Percentiles rank a stretch among this genome's conserved stretches.
Conservation (phyloP, 2,797 vertebrate genomes). For the Tenualosa thibaudeaui region DNA sequence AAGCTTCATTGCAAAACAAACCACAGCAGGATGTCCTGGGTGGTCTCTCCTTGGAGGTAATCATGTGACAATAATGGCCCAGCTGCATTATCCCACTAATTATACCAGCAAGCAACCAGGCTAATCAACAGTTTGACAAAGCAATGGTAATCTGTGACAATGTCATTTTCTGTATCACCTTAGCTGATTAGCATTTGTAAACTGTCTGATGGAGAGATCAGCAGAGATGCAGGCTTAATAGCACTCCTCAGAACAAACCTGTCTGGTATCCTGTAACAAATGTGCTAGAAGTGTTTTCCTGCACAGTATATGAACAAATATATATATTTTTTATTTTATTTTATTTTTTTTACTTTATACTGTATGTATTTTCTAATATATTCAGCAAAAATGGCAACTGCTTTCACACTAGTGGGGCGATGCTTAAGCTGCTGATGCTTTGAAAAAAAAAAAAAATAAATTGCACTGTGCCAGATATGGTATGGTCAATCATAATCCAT, state of each 20-base stretch:
- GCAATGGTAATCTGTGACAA: neutral
- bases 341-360: too few species aligned
- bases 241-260: too few species aligned
- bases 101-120: neutral
- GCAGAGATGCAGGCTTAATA: too few species aligned
- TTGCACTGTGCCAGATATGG: neutral
- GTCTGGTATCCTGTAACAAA: too few species aligned
- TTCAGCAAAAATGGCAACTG: too few species aligned
- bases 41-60: neutral
- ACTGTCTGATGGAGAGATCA: neutral
- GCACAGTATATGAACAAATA: too few species aligned
- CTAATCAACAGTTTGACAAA: constrained; percentile 24
- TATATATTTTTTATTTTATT: too few species aligned
- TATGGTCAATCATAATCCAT: neutral
- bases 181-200: neutral
- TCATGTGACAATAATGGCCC: neutral
- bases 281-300: too few species aligned
- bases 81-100: neutral
- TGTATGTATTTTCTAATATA: too few species aligned
- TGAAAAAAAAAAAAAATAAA: too few species aligned
- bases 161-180: neutral
- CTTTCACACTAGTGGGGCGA: too few species aligned
- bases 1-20: neutral
- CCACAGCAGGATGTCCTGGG: neutral
- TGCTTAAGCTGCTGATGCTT: too few species aligned